Evolutionary conservation across 2,113 vertebrate genomes (phyloP), one percentile per base, ranked within the genome.

Genomic region (Anoura caudifer): DNA sequence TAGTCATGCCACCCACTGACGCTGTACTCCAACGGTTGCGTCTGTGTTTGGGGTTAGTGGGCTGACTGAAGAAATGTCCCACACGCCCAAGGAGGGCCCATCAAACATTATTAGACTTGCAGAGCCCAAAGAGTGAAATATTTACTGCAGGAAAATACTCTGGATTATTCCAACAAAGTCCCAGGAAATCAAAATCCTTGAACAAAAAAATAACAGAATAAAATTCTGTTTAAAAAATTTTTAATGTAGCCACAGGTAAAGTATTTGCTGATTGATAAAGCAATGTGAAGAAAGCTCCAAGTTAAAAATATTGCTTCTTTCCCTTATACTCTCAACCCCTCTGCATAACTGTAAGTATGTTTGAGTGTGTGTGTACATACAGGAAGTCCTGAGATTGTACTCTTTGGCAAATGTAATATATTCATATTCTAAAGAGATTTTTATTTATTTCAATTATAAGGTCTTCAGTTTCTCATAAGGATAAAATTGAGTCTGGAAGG

Each of bases 381-480:
- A 47, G 22, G 83, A 92, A 50, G 19, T 31, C 15, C 17, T 70
- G 73, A 87, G 54, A 65, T 81, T 15, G 4, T 50, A 22, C 50
- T 45, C 67, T 20, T 54, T 96, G 38, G 52, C n/a, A 77, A 90
- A 67, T 31, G 20, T 80, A 13, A 79, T 47, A 4, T 16, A 43
- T 43, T 93, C 69, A 63, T 2, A 79, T 0, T n/a, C 17, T 50
- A 88, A 59, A 87, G 54, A 90, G 36, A 15, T 52, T 84, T 90
- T 92, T 52, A 76, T 80, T 91, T 24, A 80, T 79, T 97, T 87
- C n/a, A 65, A 31, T 45, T 83, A 82, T 75, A 65, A 85, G 54
- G 50, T 4, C 54, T 92, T 22, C 7, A 61, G 19, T n/a, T 59
- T 72, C 28, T 80, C 47, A 47, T 28, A 76, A 47, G 22, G 17